Evolutionary conservation across 2,797 vertebrate species (phyloP), one percentile per base, ranked within the genome.

Genomic region (Ambastaia sidthimunki): DNA sequence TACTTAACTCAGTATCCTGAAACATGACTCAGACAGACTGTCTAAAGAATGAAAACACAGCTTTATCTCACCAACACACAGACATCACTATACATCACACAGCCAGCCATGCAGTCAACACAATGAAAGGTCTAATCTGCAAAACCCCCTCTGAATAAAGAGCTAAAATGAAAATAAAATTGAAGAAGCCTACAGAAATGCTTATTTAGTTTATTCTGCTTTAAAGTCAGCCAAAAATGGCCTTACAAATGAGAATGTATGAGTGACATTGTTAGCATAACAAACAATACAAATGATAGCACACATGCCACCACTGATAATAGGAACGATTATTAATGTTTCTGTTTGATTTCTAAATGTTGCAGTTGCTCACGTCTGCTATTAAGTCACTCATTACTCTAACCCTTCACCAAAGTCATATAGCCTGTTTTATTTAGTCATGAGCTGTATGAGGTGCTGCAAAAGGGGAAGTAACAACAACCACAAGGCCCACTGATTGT

Each of bases 11-110:
- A 7, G 66, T 66, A 68, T 68, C 65, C 19, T 6, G n/a, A 47
- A 47, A 44, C 55, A 11, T 62, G 59, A n/a, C 75, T 59, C 54
- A 37, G 72, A 57, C 71, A 25, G 66, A 65, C 65, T 69, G 16
- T 75, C 52, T 71, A 55, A 85, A 66, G 70, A 75, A 70, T 9
- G 10, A 65, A 68, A 80, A 60, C 68, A 72, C 66, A 74, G 25
- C n/a, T 11, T 68, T 69, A 65, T 74, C 65, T 74, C 62, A 70
- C 11, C 44, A 37, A 69, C 50, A 47, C 78, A 65, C 67, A 76
- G 79, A 77, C 68, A 80, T 82, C 48, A 71, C 80, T 78, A 82
- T 71, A 70, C 74, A 68, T 75, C 44, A 55, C 62, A 55, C 47
- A 71, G 15, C 7, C 55, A 55, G 55, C 62, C 34, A 7, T 74